These are phyloP conservation scores for Eledone cirrhosa DNA, from an alignment of 2,888 invertebrate genomes.

Conservation along the genomic window DNA sequence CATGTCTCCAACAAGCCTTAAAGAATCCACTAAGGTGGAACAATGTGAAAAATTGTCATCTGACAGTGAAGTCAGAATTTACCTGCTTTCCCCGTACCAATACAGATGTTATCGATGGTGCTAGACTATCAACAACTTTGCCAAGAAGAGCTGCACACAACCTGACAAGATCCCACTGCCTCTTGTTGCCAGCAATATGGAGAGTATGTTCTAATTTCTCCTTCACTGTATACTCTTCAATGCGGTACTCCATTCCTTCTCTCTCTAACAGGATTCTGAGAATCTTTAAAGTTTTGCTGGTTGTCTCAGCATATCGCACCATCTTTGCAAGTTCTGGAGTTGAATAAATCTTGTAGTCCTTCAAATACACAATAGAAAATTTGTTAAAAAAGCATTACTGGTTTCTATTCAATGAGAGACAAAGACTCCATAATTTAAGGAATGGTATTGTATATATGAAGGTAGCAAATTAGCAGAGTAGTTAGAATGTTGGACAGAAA, in stretches of 20 bases:
- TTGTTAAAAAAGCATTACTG: no score
- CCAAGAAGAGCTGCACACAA: constrained; percentile 92
- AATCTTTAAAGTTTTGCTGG: constrained; percentile 83
- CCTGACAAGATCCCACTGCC: constrained; percentile 80
- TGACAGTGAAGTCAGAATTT: constrained; percentile 25
- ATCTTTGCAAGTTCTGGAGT: constrained; percentile 80
- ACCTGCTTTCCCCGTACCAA: constrained; percentile 98
- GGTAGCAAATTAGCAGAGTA: no score
- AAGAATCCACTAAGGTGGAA: no score
- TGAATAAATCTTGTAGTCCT: constrained; percentile 74
- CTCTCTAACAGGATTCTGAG: constrained; percentile 83
- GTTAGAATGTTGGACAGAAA: no score
- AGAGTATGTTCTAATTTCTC: constrained; percentile 67
- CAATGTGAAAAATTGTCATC: not conserved
- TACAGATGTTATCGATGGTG: constrained; percentile 97
- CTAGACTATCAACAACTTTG: constrained; percentile 96
- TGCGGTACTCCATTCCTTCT: constrained; percentile 82
- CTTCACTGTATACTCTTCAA: constrained; percentile 70
- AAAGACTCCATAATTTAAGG: no score
- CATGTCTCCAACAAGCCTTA: no score
- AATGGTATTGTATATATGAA: no score
- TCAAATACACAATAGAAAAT: constrained; percentile 11
- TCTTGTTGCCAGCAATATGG: constrained; percentile 62
- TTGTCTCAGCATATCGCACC: constrained; percentile 75
- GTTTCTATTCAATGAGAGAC: no score